Conservation (phyloP, 2,888 invertebrate species). For the Elaeidobius kamerunicus region DNA sequence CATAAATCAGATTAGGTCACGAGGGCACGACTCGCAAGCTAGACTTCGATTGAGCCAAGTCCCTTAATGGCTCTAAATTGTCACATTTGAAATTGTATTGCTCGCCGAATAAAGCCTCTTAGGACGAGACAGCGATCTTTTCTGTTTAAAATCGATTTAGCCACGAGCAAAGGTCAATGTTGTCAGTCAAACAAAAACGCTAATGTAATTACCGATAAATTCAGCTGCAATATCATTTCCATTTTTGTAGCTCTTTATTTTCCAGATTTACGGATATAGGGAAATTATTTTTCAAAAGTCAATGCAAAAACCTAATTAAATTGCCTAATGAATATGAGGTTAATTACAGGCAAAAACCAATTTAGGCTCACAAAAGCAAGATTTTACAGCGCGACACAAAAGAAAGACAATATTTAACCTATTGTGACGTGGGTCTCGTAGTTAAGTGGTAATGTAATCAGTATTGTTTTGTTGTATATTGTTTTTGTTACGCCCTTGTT, state of each 20-base stretch:
- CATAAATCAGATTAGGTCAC: slow-evolving; percentile 3
- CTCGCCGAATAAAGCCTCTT: slow-evolving; percentile 31
- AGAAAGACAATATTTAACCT: not conserved
- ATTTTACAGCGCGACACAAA: slow-evolving; percentile 3
- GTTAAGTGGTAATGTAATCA: slow-evolving; percentile 8
- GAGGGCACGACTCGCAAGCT: slow-evolving; percentile 5
- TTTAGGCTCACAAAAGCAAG: not conserved
- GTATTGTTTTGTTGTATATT: slow-evolving; percentile 17
- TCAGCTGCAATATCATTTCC: too few relatives aligned
- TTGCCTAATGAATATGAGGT: too few relatives aligned
- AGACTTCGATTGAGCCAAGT: slow-evolving; percentile 47
- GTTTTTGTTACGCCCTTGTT: slow-evolving; percentile 7
- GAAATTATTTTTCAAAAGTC: too few relatives aligned
- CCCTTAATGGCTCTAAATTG: slow-evolving; percentile 50
- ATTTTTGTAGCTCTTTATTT: too few relatives aligned
- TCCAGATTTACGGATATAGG: too few relatives aligned
- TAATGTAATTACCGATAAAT: too few relatives aligned
- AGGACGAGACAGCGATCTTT: slow-evolving; percentile 38
- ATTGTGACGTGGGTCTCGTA: slow-evolving; percentile 1
- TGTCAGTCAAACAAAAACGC: too few relatives aligned
- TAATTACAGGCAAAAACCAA: not conserved
- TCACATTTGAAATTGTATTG: slow-evolving; percentile 47
- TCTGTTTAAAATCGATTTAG: too few relatives aligned
- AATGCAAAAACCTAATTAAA: too few relatives aligned
- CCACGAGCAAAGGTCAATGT: too few relatives aligned